Base-by-base conservation (phyloP, 1,140 invertebrate genomes). In the Frieseomelitta varia region DNA sequence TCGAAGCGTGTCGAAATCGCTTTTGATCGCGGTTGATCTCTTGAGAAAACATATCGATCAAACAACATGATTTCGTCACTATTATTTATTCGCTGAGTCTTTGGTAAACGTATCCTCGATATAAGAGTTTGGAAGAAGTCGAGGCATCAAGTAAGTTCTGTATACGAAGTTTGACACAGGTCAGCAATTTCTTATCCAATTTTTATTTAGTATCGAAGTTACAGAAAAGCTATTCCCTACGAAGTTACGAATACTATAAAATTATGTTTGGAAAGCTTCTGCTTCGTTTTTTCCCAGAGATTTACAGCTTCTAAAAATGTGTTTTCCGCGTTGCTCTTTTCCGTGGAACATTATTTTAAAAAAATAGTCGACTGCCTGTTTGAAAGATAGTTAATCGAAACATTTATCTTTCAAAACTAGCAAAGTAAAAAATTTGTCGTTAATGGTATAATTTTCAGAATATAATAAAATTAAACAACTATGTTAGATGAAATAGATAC, bases 161-260 rank as follows among this genome's bases (percentile, higher is more conserved):
- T 63, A 30, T 78, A 78, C 75, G 79, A 88, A 88, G 53, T 86
- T 89, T 39, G 61, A 85, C 61, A 68, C 69, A 63, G 63, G 55
- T 76, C 27, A 58, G 67, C 65, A 63, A 65, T 88, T 82, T 84
- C 51, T 72, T 81, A 73, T 75, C 72, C 56, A 47, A 86, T 76
- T 78, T 73, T 34, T 67, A 79, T 83, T 73, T 75, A 65, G 58
- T 27, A 58, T 75, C 58, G 10, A 85, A 85, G 63, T 82, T 79
- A 61, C 8, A 17, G 30, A 56, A 55, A 84, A 80, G 77, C 58
- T 72, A 65, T 72, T 73, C 77, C 39, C 51, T 19, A 53, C 19
- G 27, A 83, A 83, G n/a, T 84, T 79, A 69, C 39, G 77, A 79
- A 63, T 61, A 55, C 39, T 51, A 71, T 53, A 61, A 61, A 78